Conservation (phyloP, 2,797 vertebrate species). For the Nasua narica region DNA sequence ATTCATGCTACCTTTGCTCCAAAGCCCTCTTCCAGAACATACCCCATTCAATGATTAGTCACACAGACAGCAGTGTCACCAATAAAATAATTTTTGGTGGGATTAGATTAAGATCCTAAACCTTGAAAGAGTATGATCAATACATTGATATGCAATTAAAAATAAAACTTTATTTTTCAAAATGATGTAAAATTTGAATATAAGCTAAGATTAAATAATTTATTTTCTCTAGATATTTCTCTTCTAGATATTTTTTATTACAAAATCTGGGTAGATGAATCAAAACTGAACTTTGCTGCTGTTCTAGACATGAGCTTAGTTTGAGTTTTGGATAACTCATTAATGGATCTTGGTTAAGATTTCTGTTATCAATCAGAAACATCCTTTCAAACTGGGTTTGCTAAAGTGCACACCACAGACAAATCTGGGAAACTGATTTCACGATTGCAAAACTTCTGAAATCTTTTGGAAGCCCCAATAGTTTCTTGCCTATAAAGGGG, state of each 20-base stretch:
- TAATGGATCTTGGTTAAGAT: not conserved
- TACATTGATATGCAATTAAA: not conserved
- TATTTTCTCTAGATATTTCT: not conserved
- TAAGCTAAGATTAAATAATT: not conserved
- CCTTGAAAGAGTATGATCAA: not conserved
- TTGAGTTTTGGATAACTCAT: not conserved
- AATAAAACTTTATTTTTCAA: not conserved
- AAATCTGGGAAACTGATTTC: not conserved
- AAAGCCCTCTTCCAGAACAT: not conserved
- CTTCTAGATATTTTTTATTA: not conserved
- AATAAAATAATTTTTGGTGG: not conserved
- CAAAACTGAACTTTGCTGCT: not conserved
- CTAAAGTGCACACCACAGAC: not conserved
- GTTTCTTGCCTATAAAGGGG: not conserved
- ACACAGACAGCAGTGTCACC: not conserved
- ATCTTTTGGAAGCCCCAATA: not conserved
- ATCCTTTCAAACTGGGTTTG: not conserved
- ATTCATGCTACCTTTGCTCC: not conserved
- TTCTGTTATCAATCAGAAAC: not conserved
- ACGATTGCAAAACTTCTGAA: not conserved
- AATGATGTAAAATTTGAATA: not conserved
- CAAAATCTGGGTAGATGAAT: not conserved
- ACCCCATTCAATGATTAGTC: not conserved
- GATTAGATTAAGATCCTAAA: not conserved
- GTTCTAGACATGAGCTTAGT: not conserved